Conservation (phyloP, 2,888 invertebrate species). For the Penaeus monodon region DNA sequence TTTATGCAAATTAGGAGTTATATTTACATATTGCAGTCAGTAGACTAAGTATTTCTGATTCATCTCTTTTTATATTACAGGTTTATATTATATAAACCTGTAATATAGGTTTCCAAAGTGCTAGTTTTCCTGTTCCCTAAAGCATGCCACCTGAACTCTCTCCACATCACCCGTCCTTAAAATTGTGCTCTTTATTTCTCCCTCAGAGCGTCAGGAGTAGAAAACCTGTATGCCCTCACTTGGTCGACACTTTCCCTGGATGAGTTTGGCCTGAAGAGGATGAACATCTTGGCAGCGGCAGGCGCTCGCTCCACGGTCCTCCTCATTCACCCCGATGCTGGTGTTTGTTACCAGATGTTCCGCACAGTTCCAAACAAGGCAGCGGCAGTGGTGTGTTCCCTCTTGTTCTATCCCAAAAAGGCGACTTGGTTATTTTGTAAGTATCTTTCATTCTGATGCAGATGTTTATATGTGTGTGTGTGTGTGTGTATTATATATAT, state of each 20-base stretch:
- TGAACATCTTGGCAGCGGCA: constrained; percentile 67
- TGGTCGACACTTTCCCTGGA: constrained; percentile 70
- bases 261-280: constrained; percentile 43
- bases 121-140: no score
- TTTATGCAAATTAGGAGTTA: no score
- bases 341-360: constrained; percentile 65
- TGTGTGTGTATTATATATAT: no score
- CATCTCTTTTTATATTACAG: no score
- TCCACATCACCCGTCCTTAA: no score
- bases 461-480: not conserved
- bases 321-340: constrained; percentile 66
- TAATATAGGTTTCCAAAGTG: no score
- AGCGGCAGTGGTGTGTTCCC: constrained; percentile 68
- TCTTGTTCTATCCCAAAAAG: constrained; percentile 69
- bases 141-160: no score
- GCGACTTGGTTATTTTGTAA: constrained; percentile 70
- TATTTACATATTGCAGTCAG: no score
- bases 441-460: constrained; percentile 49
- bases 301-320: constrained; percentile 67
- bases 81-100: no score
- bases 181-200: no score
- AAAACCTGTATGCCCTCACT: constrained; percentile 71
- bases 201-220: constrained; percentile 56
- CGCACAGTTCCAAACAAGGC: constrained; percentile 64
- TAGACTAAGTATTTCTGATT: no score